Percentiles rank a stretch among this genome's conserved stretches.
Evolutionary conservation across 2,797 vertebrate genomes (phyloP).

Genomic region (Eptatretus atami): DNA sequence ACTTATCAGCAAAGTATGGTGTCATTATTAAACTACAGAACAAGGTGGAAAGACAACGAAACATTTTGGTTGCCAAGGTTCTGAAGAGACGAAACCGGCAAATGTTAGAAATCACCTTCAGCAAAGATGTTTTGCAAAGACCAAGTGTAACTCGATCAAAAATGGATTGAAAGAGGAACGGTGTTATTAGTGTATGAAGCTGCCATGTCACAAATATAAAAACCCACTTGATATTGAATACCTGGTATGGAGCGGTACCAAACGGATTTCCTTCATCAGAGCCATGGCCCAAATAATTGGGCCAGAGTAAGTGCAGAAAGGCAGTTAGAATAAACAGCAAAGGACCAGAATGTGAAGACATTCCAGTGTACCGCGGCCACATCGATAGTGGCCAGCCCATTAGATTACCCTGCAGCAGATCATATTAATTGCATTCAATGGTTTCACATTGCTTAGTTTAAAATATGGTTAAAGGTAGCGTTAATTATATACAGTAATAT

Average conservation of each 20-base stretch:
- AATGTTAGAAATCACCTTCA: too few relatives aligned
- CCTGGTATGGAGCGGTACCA: not conserved
- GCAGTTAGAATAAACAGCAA: constrained; percentile 45
- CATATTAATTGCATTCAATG: not conserved
- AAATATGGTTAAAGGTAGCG: not conserved
- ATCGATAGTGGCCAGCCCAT: constrained; percentile 59
- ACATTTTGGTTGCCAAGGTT: too few relatives aligned
- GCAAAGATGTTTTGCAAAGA: too few relatives aligned
- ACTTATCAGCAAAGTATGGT: too few relatives aligned
- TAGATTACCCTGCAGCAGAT: constrained; percentile 47
- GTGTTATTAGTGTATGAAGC: too few relatives aligned
- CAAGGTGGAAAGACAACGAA: too few relatives aligned
- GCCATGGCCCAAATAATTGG: constrained; percentile 66
- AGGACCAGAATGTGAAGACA: constrained; percentile 41
- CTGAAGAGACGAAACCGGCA: too few relatives aligned
- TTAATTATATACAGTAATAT: not conserved
- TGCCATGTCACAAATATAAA: not conserved
- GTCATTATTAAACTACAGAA: too few relatives aligned
- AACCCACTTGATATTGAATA: not conserved
- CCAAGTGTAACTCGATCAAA: too few relatives aligned
- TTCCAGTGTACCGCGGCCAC: constrained; percentile 63
- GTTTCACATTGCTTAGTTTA: not conserved
- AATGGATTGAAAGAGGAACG: too few relatives aligned
- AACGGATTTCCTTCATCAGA: constrained; percentile 12
- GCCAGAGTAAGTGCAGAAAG: constrained; percentile 44